phyloP scores from a whole-genome alignment of 2,113 vertebrate genomes.

The Gila orcuttii region DNA sequence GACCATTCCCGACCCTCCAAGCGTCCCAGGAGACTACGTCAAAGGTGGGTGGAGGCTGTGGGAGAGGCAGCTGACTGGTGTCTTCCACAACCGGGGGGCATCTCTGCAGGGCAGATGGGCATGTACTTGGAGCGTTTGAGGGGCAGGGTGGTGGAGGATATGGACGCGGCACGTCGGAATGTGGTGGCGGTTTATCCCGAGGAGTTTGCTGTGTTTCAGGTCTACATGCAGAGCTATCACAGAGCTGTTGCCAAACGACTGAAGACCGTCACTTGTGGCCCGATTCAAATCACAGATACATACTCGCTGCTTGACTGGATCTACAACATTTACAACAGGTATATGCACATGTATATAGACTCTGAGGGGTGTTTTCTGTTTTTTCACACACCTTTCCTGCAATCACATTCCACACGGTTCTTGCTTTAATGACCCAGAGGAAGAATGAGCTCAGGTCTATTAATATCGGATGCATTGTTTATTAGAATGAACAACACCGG shows the following conservation, averaged over 20 bases:
- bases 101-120: constrained; percentile 70
- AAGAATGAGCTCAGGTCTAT: constrained; percentile 36
- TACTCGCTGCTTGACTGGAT: constrained; percentile 90
- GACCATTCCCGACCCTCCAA: constrained; percentile 60
- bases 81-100: constrained; percentile 75
- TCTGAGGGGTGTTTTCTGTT: background rate
- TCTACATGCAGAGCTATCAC: constrained; percentile 88
- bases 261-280: constrained; percentile 69
- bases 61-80: constrained; percentile 77
- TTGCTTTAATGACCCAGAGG: constrained; percentile 27
- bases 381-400: constrained; percentile 33
- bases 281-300: constrained; percentile 81
- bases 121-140: constrained; percentile 79
- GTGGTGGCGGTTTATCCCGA: constrained; percentile 85
- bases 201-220: constrained; percentile 80
- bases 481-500: constrained; percentile 20
- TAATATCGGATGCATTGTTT: constrained; percentile 37
- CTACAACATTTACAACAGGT: constrained; percentile 90
- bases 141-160: constrained; percentile 78
- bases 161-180: constrained; percentile 80
- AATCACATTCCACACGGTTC: background rate
- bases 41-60: constrained; percentile 83
- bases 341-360: background rate
- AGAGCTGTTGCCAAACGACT: constrained; percentile 80
- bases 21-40: constrained; percentile 74